These are phyloP conservation scores for Squalus acanthias DNA, from an alignment of 2,797 vertebrate species.

Conservation along the genomic window DNA sequence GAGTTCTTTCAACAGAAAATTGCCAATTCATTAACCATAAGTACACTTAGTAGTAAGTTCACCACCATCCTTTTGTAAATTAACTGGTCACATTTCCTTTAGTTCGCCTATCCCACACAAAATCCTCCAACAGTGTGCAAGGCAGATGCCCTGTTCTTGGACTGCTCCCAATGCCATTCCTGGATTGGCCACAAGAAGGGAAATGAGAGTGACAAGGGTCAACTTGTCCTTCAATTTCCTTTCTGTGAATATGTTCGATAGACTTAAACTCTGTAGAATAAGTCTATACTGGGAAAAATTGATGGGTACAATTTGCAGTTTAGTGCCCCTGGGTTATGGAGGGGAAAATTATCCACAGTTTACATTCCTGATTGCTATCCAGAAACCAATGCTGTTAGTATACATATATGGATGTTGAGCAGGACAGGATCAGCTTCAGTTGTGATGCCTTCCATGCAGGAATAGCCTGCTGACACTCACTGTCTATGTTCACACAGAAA, in stretches of 20 bases:
- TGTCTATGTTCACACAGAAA: background rate
- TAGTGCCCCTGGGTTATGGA: background rate
- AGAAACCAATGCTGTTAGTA: background rate
- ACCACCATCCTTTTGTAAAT: background rate
- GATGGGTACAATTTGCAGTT: background rate
- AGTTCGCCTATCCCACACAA: background rate
- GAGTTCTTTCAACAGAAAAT: background rate
- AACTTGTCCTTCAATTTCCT: background rate
- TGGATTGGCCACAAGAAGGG: background rate
- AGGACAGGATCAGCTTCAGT: background rate
- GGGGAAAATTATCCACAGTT: background rate
- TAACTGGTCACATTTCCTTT: background rate
- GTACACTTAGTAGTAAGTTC: background rate
- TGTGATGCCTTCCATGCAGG: background rate
- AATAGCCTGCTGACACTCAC: background rate
- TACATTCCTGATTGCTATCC: background rate
- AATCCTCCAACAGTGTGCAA: background rate
- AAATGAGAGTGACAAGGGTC: background rate
- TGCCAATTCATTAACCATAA: background rate
- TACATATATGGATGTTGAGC: background rate
- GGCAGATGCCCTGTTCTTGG: background rate
- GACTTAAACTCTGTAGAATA: background rate
- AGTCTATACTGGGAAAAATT: background rate
- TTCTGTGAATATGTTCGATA: background rate
- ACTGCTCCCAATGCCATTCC: background rate